Percentiles rank a stretch among this genome's conserved stretches.
These are phyloP conservation scores for Platycnemis pennipes DNA, from an alignment of 2,888 invertebrate species.

Conservation along the genomic window DNA sequence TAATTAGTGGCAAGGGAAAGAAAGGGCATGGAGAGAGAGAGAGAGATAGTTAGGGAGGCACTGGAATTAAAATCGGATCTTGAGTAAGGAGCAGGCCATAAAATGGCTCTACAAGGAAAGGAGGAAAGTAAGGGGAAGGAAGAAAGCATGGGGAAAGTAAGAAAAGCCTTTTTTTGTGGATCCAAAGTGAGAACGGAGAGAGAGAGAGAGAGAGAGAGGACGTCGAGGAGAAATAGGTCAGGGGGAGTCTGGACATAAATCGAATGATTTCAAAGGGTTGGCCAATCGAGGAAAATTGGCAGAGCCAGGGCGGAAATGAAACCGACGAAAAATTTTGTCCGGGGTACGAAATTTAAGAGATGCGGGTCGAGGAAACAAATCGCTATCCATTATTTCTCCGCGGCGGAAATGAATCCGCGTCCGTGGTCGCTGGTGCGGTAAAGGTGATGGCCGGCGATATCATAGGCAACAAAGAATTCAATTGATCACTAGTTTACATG, in stretches of 20 bases:
- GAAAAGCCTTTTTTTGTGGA: neutral
- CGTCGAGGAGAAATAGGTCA: neutral
- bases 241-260: neutral
- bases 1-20: conserved; percentile 1
- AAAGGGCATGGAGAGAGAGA: neutral
- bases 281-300: conserved; percentile 56
- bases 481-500: neutral
- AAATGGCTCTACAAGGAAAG: neutral
- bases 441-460: neutral
- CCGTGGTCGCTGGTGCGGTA: neutral
- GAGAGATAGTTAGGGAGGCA: neutral
- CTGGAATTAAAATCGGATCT: neutral
- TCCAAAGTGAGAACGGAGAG: neutral
- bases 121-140: neutral
- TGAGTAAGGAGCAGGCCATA: neutral
- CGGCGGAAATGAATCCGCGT: conserved; percentile 28
- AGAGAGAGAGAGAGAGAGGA: neutral
- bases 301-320: conserved; percentile 53
- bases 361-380: conserved; percentile 27
- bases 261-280: neutral
- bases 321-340: conserved; percentile 33
- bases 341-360: neutral
- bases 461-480: conserved; percentile 3
- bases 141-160: neutral
- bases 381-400: conserved; percentile 5